These are phyloP conservation scores for Rhagophthalmus giganteus DNA, from an alignment of 2,888 invertebrate genomes.

Conservation along the genomic window DNA sequence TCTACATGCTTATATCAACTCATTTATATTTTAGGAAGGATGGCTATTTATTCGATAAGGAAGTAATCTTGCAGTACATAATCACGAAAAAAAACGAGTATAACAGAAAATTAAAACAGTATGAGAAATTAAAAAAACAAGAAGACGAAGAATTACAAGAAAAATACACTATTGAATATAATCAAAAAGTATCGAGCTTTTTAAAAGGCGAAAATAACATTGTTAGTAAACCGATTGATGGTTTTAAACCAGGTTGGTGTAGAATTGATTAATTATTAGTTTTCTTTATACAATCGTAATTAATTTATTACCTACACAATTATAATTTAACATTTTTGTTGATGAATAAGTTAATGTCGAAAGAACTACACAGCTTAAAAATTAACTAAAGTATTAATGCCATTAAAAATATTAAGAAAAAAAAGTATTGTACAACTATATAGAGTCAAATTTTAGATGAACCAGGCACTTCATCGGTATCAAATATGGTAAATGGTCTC, in stretches of 20 bases:
- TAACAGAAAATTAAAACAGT: slow-evolving; percentile 86
- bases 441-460: slow-evolving; percentile 29
- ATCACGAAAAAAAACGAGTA: slow-evolving; percentile 92
- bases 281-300: too few relatives aligned
- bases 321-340: too few relatives aligned
- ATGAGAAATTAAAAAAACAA: slow-evolving; percentile 81
- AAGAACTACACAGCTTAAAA: too few relatives aligned
- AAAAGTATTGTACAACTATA: too few relatives aligned
- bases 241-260: slow-evolving; percentile 47
- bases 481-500: slow-evolving; percentile 74
- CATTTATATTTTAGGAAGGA: slow-evolving; percentile 61
- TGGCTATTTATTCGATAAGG: slow-evolving; percentile 95
- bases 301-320: too few relatives aligned
- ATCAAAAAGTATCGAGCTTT: slow-evolving; percentile 76
- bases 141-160: slow-evolving; percentile 73
- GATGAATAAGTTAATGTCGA: too few relatives aligned
- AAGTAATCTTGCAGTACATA: slow-evolving; percentile 93
- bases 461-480: slow-evolving; percentile 58
- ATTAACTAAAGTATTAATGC: too few relatives aligned
- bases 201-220: slow-evolving; percentile 82
- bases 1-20: background rate
- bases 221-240: slow-evolving; percentile 58
- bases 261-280: background rate
- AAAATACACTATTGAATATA: slow-evolving; percentile 71
- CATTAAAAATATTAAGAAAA: too few relatives aligned